A percentile compares a stretch with the other conserved stretches of the same genome.
These are phyloP conservation scores for Leucophenga maculata DNA, from an alignment of 2,888 invertebrate genomes.

Conservation along the genomic window DNA sequence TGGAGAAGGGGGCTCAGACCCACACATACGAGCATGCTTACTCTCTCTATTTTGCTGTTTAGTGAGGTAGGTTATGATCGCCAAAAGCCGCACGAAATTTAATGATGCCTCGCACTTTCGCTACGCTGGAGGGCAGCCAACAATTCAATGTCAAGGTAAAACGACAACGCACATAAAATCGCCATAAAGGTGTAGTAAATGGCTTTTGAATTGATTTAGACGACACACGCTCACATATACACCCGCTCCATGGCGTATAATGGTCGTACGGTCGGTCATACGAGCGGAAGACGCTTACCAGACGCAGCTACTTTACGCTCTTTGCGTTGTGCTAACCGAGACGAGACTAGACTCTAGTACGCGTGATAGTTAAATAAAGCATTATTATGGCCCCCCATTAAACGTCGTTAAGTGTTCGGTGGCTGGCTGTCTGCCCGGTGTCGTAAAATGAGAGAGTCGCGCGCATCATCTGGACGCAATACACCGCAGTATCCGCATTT, in stretches of 20 bases:
- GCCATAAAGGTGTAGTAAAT: constrained; percentile 63
- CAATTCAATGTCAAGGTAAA: constrained; percentile 62
- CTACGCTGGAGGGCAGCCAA: background rate
- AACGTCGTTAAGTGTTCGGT: constrained; percentile 50
- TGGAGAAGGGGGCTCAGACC: background rate
- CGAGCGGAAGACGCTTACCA: background rate
- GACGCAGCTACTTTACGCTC: constrained; percentile 46
- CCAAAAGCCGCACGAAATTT: constrained; percentile 32
- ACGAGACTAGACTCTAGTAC: constrained; percentile 34
- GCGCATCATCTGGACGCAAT: constrained; percentile 32
- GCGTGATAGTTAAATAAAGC: constrained; percentile 60
- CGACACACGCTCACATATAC: constrained; percentile 1
- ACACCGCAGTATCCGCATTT: constrained; percentile 20
- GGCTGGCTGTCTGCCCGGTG: constrained; percentile 35
- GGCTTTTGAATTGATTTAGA: constrained; percentile 56
- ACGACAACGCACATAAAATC: constrained; percentile 53
- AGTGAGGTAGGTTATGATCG: constrained; percentile 58
- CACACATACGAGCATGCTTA: too few species aligned
- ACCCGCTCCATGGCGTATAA: too few species aligned
- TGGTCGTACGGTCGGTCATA: too few species aligned
- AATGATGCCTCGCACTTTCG: constrained; percentile 13
- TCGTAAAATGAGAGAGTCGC: constrained; percentile 51
- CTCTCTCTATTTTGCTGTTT: background rate
- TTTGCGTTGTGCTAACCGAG: constrained; percentile 31
- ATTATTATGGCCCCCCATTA: constrained; percentile 61